A percentile compares a stretch with the other conserved stretches of the same genome.
Evolutionary conservation across 1,140 invertebrate species (phyloP).

Genomic region (Drosophila chauvacae): DNA sequence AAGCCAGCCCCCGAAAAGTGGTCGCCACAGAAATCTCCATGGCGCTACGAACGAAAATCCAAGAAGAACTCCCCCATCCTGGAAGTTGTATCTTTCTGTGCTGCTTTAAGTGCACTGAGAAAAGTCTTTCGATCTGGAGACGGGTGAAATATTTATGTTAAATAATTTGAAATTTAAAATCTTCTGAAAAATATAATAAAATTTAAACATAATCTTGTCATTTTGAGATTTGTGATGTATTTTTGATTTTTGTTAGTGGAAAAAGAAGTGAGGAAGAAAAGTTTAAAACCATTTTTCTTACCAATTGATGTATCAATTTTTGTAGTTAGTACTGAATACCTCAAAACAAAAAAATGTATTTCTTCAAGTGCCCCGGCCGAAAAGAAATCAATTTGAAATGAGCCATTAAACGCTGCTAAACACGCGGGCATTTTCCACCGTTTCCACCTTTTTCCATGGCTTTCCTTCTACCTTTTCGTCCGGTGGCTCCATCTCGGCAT

Average conservation of each 20-base stretch:
- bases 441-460: conserved; percentile 57
- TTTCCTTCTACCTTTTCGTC: conserved; percentile 37
- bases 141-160: not conserved
- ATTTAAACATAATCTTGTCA: not conserved
- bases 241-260: not conserved
- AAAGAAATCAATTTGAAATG: conserved; percentile 84
- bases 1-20: conserved; percentile 66
- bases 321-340: too few species aligned
- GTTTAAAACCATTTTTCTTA: too few species aligned
- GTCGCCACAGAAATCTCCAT: conserved; percentile 53
- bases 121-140: too few species aligned
- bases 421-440: conserved; percentile 81
- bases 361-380: conserved; percentile 19
- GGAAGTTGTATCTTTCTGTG: conserved; percentile 2
- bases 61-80: conserved; percentile 34
- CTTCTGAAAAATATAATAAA: rapidly evolving
- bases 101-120: not conserved
- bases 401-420: conserved; percentile 84
- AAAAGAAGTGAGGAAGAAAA: too few species aligned
- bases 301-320: too few species aligned
- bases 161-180: not conserved
- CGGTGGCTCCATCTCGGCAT: conserved; percentile 50
- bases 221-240: not conserved
- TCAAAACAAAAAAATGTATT: not conserved
- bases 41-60: conserved; percentile 56